Evolutionary conservation across 2,888 invertebrate genomes (phyloP), one percentile per base, ranked within the genome.

Genomic region (Helicoverpa assulta): DNA sequence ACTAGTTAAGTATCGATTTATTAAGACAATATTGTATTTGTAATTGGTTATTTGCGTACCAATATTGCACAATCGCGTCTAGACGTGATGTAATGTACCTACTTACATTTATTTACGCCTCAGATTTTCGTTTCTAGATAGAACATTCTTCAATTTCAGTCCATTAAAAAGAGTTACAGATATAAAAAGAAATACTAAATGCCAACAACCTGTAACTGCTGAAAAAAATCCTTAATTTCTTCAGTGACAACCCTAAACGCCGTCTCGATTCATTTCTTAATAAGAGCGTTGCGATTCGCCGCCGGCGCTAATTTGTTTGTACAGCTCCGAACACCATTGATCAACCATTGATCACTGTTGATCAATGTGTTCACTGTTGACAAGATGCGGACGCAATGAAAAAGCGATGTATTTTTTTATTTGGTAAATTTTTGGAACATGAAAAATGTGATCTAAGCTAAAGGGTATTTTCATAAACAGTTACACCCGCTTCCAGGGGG

Each of bases 201-300:
- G 7, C 6, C 7, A 0, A 7, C 29, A 29, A 29, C 29, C 29
- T 4, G 29, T 29, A 29, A 5, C 29, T 29, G 29, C 29, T 29
- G 29, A 29, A 29, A 29, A 2, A 29, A 29, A 29, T 6, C 33
- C 5, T 7, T 1, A 33, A 33, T 10, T 47, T 1, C 5, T 7
- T 21, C 50, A 16, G 5, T 73, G 89, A 0, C 92, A 95, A 29
- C 94, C 95, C 94, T 95, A 81, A n/a, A n/a, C 14, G 56, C 75
- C 73, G 73, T 77, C 81, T 88, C 91, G 92, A 94, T 94, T 94
- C 94, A 95, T 95, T 94, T 95, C 94, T 95, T 94, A 94, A 95
- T 95, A 94, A 90, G 64, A 66, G 63, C 52, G 64, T 57, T 67
- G 74, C 61, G 70, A 67, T 68, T 64, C 84, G 78, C 70, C 78